phyloP scores from a whole-genome alignment of 2,888 invertebrate genomes.

The Netelia melanura region DNA sequence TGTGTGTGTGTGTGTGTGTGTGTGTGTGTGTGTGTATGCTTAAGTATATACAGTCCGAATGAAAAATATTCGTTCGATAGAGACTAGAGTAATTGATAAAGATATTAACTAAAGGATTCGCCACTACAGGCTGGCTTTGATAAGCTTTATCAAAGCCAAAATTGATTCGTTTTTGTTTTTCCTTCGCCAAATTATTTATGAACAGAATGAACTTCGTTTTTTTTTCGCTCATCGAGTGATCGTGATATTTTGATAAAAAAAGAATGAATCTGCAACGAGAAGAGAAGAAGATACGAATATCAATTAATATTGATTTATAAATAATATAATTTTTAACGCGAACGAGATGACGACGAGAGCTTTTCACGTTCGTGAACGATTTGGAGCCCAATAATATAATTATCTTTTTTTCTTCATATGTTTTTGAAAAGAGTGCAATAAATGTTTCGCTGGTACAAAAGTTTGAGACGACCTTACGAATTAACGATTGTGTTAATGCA shows the following conservation, averaged over 20 bases:
- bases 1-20: no score
- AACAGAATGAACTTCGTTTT: no score
- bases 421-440: slow-evolving; percentile 50
- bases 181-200: no score
- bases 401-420: neutral
- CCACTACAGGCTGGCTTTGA: slow-evolving; percentile 25
- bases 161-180: no score
- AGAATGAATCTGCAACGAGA: neutral
- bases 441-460: slow-evolving; percentile 76
- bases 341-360: neutral
- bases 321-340: neutral
- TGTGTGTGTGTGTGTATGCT: neutral
- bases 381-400: slow-evolving; percentile 4
- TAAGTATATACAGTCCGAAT: slow-evolving; percentile 37
- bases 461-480: slow-evolving; percentile 78
- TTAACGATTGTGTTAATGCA: slow-evolving; percentile 80
- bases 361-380: neutral
- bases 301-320: neutral
- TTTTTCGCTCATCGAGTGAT: neutral
- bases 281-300: neutral
- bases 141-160: no score
- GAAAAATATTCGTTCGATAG: slow-evolving; percentile 33
- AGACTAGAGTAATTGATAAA: slow-evolving; percentile 22
- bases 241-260: neutral
- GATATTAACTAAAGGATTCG: neutral